Evolutionary conservation across 2,888 invertebrate species (phyloP).

Genomic region (Pollenia amentaria): DNA sequence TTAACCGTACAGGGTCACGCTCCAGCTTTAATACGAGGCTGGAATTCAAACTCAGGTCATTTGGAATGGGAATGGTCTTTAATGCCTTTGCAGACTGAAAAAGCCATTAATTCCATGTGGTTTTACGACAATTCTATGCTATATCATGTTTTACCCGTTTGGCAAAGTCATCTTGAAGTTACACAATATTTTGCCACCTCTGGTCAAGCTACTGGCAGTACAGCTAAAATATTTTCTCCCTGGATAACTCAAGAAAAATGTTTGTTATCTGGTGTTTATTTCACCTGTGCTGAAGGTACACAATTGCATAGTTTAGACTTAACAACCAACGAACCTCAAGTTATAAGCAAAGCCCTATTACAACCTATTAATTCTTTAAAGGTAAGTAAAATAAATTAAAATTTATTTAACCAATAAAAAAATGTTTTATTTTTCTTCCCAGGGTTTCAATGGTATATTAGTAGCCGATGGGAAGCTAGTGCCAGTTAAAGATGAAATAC

Average conservation of each 20-base stretch:
- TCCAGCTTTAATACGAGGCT: constrained; percentile 90
- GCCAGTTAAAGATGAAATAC: constrained; percentile 82
- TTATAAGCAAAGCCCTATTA: constrained; percentile 85
- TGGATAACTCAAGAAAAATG: constrained; percentile 87
- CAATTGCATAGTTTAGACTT: constrained; percentile 88
- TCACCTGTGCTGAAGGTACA: constrained; percentile 87
- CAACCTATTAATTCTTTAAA: constrained; percentile 79
- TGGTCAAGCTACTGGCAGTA: constrained; percentile 86
- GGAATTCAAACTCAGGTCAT: constrained; percentile 90
- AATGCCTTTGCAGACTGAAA: constrained; percentile 81
- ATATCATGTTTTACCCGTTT: constrained; percentile 87
- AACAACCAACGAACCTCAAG: constrained; percentile 85
- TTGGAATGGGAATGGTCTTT: constrained; percentile 92
- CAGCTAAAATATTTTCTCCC: constrained; percentile 87
- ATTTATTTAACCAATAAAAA: background rate
- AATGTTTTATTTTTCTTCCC: background rate
- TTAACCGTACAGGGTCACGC: constrained; percentile 91
- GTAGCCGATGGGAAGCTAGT: constrained; percentile 81
- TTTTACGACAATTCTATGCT: constrained; percentile 87
- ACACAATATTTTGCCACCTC: constrained; percentile 87
- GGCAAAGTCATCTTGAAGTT: constrained; percentile 88
- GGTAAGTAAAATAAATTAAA: constrained; percentile 74
- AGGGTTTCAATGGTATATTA: constrained; percentile 84
- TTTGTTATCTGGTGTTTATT: constrained; percentile 87
- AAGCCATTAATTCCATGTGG: constrained; percentile 86